These are phyloP conservation scores for Chloroclysta siterata DNA, from an alignment of 2,888 invertebrate species.

Conservation along the genomic window DNA sequence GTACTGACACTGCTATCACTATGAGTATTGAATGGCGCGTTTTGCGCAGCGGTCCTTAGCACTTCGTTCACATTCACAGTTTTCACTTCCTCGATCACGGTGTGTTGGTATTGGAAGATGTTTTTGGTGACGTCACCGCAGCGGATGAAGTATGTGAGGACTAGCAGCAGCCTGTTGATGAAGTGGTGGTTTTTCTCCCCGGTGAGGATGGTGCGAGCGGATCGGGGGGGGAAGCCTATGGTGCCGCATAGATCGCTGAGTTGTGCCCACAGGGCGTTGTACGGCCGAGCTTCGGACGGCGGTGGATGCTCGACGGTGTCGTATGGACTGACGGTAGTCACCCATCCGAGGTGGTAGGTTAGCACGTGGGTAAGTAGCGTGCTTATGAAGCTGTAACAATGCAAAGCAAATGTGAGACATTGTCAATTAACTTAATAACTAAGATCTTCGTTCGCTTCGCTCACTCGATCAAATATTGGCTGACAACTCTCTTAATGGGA, in stretches of 20 bases:
- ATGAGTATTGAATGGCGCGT: constrained; percentile 56
- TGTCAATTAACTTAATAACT: neutral
- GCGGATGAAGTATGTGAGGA: constrained; percentile 94
- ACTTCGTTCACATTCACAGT: constrained; percentile 53
- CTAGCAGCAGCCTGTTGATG: constrained; percentile 89
- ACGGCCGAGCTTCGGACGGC: constrained; percentile 76
- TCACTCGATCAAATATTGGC: no score
- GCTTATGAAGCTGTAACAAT: constrained; percentile 92
- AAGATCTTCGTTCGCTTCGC: no score
- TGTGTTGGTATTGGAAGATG: constrained; percentile 64
- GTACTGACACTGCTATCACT: constrained; percentile 69
- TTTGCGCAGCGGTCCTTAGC: constrained; percentile 45
- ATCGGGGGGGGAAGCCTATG: constrained; percentile 90
- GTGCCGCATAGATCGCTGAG: constrained; percentile 94
- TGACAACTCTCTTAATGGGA: no score
- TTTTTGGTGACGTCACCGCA: constrained; percentile 89
- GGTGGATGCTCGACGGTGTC: constrained; percentile 60
- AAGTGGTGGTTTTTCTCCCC: constrained; percentile 87
- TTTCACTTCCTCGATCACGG: constrained; percentile 67
- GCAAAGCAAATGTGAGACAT: constrained; percentile 20
- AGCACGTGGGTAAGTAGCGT: constrained; percentile 94
- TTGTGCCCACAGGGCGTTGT: constrained; percentile 96
- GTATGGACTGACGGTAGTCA: constrained; percentile 89
- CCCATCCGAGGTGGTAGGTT: constrained; percentile 96
- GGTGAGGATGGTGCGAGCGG: constrained; percentile 92